These are phyloP conservation scores for Gymnodraco acuticeps DNA, from an alignment of 2,797 vertebrate species.

Conservation along the genomic window DNA sequence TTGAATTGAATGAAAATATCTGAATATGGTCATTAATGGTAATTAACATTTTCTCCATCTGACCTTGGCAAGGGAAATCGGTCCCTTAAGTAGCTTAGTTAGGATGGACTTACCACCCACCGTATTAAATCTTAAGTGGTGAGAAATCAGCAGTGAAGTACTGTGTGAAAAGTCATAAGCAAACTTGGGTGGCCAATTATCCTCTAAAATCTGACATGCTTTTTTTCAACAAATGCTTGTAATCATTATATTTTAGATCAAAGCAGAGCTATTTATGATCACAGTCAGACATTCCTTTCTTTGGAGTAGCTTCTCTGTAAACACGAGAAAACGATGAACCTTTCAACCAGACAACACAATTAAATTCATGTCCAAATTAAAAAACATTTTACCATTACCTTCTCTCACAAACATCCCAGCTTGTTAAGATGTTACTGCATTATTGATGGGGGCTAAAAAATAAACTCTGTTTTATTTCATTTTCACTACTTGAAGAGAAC, in stretches of 20 bases:
- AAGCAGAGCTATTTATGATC: conserved; percentile 37
- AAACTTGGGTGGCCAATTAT: conserved; percentile 19
- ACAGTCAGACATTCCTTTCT: conserved; percentile 28
- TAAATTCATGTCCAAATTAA: conserved; percentile 2
- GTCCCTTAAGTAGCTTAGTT: background rate
- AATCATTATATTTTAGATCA: conserved; percentile 29
- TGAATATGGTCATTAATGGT: conserved; percentile 18
- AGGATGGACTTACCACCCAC: background rate
- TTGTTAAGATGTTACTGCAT: conserved; percentile 15
- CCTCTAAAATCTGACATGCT: background rate
- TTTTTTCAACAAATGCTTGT: conserved; percentile 22
- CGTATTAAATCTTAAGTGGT: conserved; percentile 9
- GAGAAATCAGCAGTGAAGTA: conserved; percentile 2
- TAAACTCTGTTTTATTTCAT: background rate
- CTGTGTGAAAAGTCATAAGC: conserved; percentile 8
- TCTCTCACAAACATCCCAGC: no score
- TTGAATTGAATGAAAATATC: conserved; percentile 9
- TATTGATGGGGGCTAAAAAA: conserved; percentile 8
- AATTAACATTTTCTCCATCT: conserved; percentile 25
- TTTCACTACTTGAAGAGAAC: conserved; percentile 14
- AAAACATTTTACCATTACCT: background rate
- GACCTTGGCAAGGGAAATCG: conserved; percentile 24
- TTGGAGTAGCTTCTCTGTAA: conserved; percentile 26
- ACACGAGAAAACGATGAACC: conserved; percentile 23
- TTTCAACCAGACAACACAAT: conserved; percentile 11